Base-by-base conservation (phyloP, 2,888 invertebrate genomes). In the Ormyrus pomaceus region DNA sequence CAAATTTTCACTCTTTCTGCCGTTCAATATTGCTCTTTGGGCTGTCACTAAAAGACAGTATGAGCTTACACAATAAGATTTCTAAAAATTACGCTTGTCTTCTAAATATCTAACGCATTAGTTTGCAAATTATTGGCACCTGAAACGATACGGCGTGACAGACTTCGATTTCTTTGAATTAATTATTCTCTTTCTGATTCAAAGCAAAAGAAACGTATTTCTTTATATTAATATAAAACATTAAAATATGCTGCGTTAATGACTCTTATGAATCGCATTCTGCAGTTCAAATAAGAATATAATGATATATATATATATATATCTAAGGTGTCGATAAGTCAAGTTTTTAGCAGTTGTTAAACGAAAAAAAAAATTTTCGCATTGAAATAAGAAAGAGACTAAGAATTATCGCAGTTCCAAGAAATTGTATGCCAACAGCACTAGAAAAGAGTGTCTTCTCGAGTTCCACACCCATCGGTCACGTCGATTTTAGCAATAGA, bases 11-110 rank as follows among this genome's bases (percentile, higher is more conserved):
- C 45, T 34, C 11, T 68, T 61, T n/a, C 68, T 13, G 80, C 75
- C 80, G 56, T 34, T 74, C 79, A 72, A 56, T 81, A 84, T 85
- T 84, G 86, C 86, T 84, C 70, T 81, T 78, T 77, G 51, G 48
- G 70, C 70, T 77, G 56, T 58, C 64, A 4, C 62, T 19, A n/a
- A 13, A 48, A 45, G 55, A 64, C 70, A 77, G 66, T 64, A 48
- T 53, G 64, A 77, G 77, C 66, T 53, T 71, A 72, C 48, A 62
- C 48, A 62, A 53, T 72, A 51, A 71, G 59, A 64, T 72, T 55
- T 66, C 53, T 77, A 72, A 50, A 11, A 81, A 19, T 71, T 71
- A 72, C 59, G 68, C 50, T 56, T n/a, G 56, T 70, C 10, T 19
- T 77, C 74, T 74, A 70, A 81, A 74, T 50, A 59, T 11, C 62